Evolutionary conservation across 2,888 invertebrate genomes (phyloP), one percentile per base, ranked within the genome.

Genomic region (Aplocera efformata): DNA sequence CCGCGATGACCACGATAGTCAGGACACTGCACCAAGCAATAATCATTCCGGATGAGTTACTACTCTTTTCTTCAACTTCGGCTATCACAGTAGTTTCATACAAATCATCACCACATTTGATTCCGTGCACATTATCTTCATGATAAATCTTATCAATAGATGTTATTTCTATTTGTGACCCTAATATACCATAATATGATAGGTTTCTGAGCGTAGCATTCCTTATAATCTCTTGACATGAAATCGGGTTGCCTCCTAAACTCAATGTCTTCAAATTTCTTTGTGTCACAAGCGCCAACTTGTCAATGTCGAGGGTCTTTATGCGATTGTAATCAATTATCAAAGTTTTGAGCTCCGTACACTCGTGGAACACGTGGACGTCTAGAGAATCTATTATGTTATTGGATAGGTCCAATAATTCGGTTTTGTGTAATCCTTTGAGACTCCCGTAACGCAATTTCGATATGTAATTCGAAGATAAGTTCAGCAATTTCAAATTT

Each of bases 101-200:
- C 3, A 10, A 48, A 7, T 46, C 48, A 30, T 73, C 68, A 1
- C 86, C 85, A 63, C 85, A 86, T 55, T 65, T 67, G 10, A 86
- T 85, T 6, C 85, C 85, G 47, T 82, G 69, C 0, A 84, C 86
- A 50, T 86, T 86, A 33, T 86, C 86, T 42, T 84, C 84, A 21
- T 85, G 79, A 50, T 69, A 84, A 32, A 84, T 61, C 58, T 82
- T 81, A 42, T 86, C 63, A 7, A 82, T 63, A 5, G 85, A 77
- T 9, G 85, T 85, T 1, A 86, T 70, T 46, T 75, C 70, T 1
- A 83, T 58, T 9, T 65, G 59, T 30, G 60, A 53, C 5, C 3
- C 3, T 17, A 17, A 3, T 17, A 47, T 38, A 30, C 56, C 63
- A 21, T 50, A 50, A 17, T 58, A 48, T 22, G 60, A 56, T 29